phyloP scores from a whole-genome alignment of 2,797 vertebrate genomes.

The Stomatorhinus walkeri region DNA sequence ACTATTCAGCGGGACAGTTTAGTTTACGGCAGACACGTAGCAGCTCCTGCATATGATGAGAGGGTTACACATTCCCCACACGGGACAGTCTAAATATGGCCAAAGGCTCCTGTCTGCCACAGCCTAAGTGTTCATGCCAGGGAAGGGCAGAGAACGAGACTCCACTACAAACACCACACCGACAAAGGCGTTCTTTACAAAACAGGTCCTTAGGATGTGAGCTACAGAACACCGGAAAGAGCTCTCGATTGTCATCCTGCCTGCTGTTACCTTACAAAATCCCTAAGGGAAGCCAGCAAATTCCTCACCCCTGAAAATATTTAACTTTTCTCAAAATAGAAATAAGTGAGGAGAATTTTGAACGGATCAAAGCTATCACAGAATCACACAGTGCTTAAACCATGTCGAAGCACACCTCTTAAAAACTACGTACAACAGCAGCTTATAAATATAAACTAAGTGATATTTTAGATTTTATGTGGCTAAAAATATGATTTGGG shows the following conservation, averaged over 20 bases:
- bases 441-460: neutral
- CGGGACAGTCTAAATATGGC: slow-evolving; percentile 4
- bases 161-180: neutral
- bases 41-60: neutral
- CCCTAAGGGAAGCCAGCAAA: neutral
- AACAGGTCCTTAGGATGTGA: neutral
- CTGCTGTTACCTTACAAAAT: neutral
- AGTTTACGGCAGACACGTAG: neutral
- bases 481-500: neutral
- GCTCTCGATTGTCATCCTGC: neutral
- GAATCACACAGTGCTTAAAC: neutral
- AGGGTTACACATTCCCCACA: neutral
- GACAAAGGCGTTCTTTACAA: neutral
- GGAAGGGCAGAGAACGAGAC: neutral
- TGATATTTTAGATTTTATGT: neutral
- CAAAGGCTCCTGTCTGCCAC: neutral
- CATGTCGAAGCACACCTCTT: neutral
- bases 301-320: neutral
- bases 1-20: neutral
- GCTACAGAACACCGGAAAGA: neutral
- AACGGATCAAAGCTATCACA: neutral
- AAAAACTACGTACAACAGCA: neutral
- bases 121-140: neutral
- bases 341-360: neutral
- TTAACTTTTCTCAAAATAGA: neutral